phyloP scores from a whole-genome alignment of 2,113 vertebrate genomes.

The Nanorana parkeri region DNA sequence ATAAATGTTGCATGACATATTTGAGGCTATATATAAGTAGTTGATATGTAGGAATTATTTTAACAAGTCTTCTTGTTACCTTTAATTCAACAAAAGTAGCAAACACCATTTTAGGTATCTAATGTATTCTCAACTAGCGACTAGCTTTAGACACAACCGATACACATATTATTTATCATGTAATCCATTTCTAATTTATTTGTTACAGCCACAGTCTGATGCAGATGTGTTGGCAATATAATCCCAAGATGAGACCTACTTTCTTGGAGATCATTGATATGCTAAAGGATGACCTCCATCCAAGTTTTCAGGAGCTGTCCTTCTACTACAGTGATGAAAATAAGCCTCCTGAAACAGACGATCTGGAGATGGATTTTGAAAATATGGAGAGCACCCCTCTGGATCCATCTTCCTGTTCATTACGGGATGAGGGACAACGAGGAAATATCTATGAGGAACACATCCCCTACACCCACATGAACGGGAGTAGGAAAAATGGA shows the following conservation, averaged over 20 bases:
- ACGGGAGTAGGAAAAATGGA: slow-evolving; percentile 95
- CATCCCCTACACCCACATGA: slow-evolving; percentile 96
- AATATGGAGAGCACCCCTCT: slow-evolving; percentile 98
- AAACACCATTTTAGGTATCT: too few relatives aligned
- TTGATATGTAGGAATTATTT: too few relatives aligned
- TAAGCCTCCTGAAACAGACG: slow-evolving; percentile 91
- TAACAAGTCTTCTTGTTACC: too few relatives aligned
- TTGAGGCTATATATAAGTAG: too few relatives aligned
- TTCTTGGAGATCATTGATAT: slow-evolving; percentile 95
- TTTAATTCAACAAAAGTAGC: too few relatives aligned
- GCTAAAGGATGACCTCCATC: slow-evolving; percentile 92
- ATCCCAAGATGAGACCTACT: slow-evolving; percentile 93
- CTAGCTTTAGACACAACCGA: too few relatives aligned
- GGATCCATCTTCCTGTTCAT: slow-evolving; percentile 87
- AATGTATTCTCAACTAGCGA: too few relatives aligned
- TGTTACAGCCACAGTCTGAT: slow-evolving; percentile 85
- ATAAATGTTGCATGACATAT: too few relatives aligned
- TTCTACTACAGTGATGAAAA: slow-evolving; percentile 99
- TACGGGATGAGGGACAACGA: slow-evolving; percentile 86
- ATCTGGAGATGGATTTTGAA: slow-evolving; percentile 94
- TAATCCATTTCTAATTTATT: background rate
- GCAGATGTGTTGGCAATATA: slow-evolving; percentile 99
- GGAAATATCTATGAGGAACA: slow-evolving; percentile 89
- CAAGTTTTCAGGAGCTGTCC: slow-evolving; percentile 89
- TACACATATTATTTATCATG: too few relatives aligned